phyloP scores from a whole-genome alignment of 2,797 vertebrate species.

The Lophotriccus pileatus region DNA sequence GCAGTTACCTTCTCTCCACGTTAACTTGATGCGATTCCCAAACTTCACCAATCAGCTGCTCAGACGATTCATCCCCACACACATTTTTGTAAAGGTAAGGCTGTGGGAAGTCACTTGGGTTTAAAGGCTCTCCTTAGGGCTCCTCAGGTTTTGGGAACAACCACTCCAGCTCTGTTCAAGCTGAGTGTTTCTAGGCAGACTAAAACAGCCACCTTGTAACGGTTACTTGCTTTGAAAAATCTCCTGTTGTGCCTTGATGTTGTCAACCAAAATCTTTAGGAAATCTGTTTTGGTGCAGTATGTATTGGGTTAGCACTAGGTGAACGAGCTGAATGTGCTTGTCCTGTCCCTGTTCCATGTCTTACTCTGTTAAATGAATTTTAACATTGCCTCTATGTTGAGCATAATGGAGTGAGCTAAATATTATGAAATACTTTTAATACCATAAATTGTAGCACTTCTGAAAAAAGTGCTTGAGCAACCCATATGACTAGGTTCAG shows the following conservation, averaged over 20 bases:
- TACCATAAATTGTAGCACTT: background rate
- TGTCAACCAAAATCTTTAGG: background rate
- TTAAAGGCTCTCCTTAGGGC: background rate
- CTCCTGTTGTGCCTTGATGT: background rate
- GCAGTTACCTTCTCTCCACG: conserved; percentile 88
- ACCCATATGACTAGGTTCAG: background rate
- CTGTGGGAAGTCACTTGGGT: background rate
- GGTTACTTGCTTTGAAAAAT: background rate
- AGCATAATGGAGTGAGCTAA: background rate
- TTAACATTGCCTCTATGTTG: background rate
- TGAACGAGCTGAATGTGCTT: background rate
- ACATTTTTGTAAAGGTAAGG: conserved; percentile 94
- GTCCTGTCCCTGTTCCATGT: background rate
- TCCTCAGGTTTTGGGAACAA: background rate
- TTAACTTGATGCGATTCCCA: conserved; percentile 86
- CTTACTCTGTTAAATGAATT: background rate
- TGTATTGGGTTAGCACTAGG: background rate
- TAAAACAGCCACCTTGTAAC: background rate
- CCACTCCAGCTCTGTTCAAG: background rate
- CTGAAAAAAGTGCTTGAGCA: background rate
- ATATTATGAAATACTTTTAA: background rate
- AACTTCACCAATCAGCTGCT: conserved; percentile 83
- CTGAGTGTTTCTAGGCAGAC: background rate
- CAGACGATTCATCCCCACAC: conserved; percentile 89
- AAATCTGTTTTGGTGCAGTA: background rate